Evolutionary conservation across 2,888 invertebrate species (phyloP).

Genomic region (Bembecia ichneumoniformis): DNA sequence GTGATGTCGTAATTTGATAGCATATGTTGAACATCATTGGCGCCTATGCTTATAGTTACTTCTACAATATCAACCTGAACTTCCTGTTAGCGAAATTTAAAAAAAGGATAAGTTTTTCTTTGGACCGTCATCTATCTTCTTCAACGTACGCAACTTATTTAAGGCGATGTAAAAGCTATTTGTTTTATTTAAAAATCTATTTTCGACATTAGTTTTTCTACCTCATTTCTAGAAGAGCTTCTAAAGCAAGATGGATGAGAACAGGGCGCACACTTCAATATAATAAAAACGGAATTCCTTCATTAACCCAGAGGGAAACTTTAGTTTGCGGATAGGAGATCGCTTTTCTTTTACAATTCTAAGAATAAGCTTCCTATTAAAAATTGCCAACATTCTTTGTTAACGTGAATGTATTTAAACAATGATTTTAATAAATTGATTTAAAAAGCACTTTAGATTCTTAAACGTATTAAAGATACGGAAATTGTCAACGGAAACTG

Average conservation of each 20-base stretch:
- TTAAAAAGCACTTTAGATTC: background rate
- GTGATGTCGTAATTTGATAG: no score
- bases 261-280: constrained; percentile 33
- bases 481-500: no score
- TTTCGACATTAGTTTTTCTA: constrained; percentile 1
- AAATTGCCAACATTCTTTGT: background rate
- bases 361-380: constrained; percentile 5
- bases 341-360: constrained; percentile 4
- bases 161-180: background rate
- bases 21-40: no score
- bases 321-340: constrained; percentile 15
- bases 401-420: background rate
- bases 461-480: background rate
- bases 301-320: constrained; percentile 30
- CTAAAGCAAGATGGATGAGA: constrained; percentile 33
- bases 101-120: no score
- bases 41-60: no score
- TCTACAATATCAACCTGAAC: no score
- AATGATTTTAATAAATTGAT: background rate
- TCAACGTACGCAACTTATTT: background rate
- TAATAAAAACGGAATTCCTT: constrained; percentile 53
- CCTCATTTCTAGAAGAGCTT: constrained; percentile 3
- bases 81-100: no score
- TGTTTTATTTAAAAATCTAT: constrained; percentile 3
- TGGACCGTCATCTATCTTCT: background rate